These are phyloP conservation scores for Neodiprion pinetum DNA, from an alignment of 1,140 invertebrate genomes.

Conservation along the genomic window DNA sequence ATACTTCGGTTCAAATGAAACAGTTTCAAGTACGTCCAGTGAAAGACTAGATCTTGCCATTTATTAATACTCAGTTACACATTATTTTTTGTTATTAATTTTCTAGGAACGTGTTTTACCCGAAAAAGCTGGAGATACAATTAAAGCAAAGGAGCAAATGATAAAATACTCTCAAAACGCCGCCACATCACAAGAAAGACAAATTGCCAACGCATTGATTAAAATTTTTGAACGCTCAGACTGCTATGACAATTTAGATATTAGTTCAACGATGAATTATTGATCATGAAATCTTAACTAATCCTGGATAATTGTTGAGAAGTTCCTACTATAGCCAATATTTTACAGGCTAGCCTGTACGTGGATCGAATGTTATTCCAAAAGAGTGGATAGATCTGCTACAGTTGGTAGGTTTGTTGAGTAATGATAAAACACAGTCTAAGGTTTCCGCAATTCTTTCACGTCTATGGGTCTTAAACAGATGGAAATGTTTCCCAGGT, in stretches of 20 bases:
- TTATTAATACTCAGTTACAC: neutral
- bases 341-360: too few relatives aligned
- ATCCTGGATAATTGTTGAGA: neutral
- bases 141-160: slow-evolving; percentile 49
- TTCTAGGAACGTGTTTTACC: slow-evolving; percentile 55
- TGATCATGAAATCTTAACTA: neutral
- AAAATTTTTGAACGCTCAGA: slow-evolving; percentile 49
- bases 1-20: slow-evolving; percentile 49
- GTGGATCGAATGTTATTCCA: too few relatives aligned
- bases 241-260: slow-evolving; percentile 41
- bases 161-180: slow-evolving; percentile 41
- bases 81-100: slow-evolving; percentile 20
- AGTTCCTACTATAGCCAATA: too few relatives aligned
- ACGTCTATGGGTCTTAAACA: too few relatives aligned
- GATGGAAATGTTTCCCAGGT: too few relatives aligned
- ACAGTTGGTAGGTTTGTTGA: too few relatives aligned
- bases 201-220: slow-evolving; percentile 44
- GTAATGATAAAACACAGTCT: too few relatives aligned
- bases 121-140: slow-evolving; percentile 56
- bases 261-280: slow-evolving; percentile 24
- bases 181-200: slow-evolving; percentile 38
- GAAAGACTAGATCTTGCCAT: too few relatives aligned
- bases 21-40: slow-evolving; percentile 49
- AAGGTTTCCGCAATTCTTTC: too few relatives aligned
- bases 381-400: too few relatives aligned